A percentile compares a stretch with the other conserved stretches of the same genome.
Evolutionary conservation across 2,113 vertebrate species (phyloP).

Genomic region (Odontophorus gujanensis): DNA sequence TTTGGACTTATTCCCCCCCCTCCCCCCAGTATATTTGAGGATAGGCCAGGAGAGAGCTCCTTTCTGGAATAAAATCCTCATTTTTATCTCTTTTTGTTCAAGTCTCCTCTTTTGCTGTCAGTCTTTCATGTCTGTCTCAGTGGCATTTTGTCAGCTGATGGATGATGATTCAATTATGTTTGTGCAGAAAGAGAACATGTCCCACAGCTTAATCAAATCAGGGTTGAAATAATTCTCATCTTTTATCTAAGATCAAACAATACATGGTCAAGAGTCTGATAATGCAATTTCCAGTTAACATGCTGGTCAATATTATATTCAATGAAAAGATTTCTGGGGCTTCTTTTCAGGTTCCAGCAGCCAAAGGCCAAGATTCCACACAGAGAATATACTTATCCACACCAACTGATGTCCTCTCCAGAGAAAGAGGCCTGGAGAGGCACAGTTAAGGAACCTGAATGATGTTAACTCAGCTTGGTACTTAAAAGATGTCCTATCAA

Average conservation of each 20-base stretch:
- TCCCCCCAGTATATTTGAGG: background rate
- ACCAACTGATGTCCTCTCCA: background rate
- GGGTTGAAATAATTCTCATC: background rate
- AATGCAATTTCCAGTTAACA: conserved; percentile 39
- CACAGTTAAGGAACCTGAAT: background rate
- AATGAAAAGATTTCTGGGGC: background rate
- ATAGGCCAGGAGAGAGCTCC: background rate
- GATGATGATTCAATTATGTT: conserved; percentile 31
- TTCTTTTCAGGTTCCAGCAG: background rate
- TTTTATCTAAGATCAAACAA: conserved; percentile 55
- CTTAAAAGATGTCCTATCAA: background rate
- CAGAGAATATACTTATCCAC: background rate
- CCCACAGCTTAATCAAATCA: conserved; percentile 24
- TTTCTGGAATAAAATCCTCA: background rate
- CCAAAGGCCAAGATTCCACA: background rate
- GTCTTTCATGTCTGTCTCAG: background rate
- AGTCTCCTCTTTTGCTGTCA: background rate
- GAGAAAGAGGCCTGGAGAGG: background rate
- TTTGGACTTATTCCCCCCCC: background rate
- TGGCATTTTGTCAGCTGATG: conserved; percentile 2
- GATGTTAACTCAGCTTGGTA: background rate
- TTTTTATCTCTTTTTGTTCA: background rate
- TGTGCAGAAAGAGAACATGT: background rate
- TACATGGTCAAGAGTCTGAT: background rate
- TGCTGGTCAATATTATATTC: background rate